These are phyloP conservation scores for Hyposoter didymator DNA, from an alignment of 2,888 invertebrate genomes.

Conservation along the genomic window DNA sequence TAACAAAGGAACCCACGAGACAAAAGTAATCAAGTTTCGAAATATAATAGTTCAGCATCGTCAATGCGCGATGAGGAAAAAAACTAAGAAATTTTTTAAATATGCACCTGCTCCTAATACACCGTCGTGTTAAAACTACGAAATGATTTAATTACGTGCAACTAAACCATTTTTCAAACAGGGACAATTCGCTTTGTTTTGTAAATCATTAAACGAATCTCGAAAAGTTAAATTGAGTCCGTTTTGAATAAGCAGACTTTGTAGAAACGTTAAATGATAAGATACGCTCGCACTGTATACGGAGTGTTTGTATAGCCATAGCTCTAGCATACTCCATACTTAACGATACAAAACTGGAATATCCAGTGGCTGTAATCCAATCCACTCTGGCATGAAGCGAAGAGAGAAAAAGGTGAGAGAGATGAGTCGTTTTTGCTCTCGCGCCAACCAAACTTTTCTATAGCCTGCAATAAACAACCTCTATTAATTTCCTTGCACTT, in stretches of 20 bases:
- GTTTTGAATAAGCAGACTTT: neutral
- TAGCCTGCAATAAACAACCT: conserved; percentile 23
- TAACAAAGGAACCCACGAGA: neutral
- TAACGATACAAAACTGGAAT: conserved; percentile 49
- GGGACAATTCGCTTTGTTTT: neutral
- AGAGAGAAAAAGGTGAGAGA: neutral
- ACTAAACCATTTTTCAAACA: neutral
- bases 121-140: neutral
- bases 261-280: conserved; percentile 31
- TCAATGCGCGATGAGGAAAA: neutral
- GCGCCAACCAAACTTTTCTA: conserved; percentile 25
- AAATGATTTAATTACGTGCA: neutral
- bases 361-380: conserved; percentile 37
- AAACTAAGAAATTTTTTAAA: neutral
- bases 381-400: neutral
- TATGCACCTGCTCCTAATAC: neutral
- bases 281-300: neutral
- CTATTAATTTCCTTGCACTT: conserved; percentile 29
- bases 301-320: neutral
- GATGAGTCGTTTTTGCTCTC: conserved; percentile 12
- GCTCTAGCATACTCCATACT: neutral
- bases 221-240: neutral
- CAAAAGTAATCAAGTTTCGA: neutral
- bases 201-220: neutral
- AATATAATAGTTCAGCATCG: neutral